Evolutionary conservation across 1,140 invertebrate genomes (phyloP), one percentile per base, ranked within the genome.

Genomic region (Hypsibius dujardini): DNA sequence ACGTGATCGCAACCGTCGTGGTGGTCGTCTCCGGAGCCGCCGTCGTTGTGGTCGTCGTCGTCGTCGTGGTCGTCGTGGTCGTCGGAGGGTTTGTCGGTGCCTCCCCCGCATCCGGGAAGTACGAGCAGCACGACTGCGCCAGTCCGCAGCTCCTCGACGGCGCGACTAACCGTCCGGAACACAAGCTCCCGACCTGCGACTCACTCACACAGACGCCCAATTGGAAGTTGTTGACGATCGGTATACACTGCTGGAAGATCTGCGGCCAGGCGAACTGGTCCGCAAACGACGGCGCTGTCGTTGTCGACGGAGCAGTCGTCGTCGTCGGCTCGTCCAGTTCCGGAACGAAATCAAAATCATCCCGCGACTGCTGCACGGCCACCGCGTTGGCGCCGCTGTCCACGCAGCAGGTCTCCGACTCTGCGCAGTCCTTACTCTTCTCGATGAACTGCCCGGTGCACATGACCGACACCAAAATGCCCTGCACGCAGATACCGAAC

Each of bases 221-320:
- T 42, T 7, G 7, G 42, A 67, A 67, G 62, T 67, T 67, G 42
- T 67, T 67, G 7, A 67, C 62, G 42, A 67, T 7, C 3, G 62
- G 62, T 12, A 67, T 67, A 67, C 62, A 67, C 42, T 67, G 62
- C 7, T 14, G 62, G 42, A 67, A 67, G 3, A 67, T 67, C 45
- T 7, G 42, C 3, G 62, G 7, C 7, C 12, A 7, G 45, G 42
- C 42, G 42, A 67, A 56, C 50, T 56, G 50, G 50, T n/a, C n/a
- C n/a, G n/a, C n/a, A n/a, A n/a, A n/a, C n/a, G n/a, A n/a, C n/a
- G n/a, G n/a, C n/a, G n/a, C n/a, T n/a, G n/a, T n/a, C 7, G 50
- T 56, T 7, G 50, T n/a, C 7, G 50, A 56, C 50, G 50, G 7
- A n/a, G 7, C 7, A n/a, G 7, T 7, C 7, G 50, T 56, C 50